Base-by-base conservation (phyloP, 1,140 invertebrate species). In the Heterodera schachtii region DNA sequence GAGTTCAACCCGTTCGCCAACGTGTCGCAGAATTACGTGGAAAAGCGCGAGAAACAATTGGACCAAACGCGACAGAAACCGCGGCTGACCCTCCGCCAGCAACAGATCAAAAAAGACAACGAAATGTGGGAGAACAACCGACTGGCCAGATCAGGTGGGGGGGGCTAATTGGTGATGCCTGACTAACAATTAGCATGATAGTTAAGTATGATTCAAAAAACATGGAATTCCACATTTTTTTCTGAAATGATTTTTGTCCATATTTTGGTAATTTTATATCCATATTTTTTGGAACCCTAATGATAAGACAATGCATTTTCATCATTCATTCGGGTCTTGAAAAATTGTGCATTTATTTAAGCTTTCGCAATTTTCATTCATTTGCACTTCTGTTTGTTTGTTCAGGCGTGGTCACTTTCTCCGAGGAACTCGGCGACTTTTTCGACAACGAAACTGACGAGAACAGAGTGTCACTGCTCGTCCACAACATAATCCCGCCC, bases 81-180 rank as follows among this genome's bases (percentile, higher is more conserved):
- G 46, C 71, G 87, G 44, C 70, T 90, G n/a, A 88, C 87, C 19
- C 83, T 84, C 16, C 81, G 83, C 46, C 88, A 89, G 67, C 89
- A 90, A 73, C 84, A 87, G 85, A 91, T 89, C 46, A 90, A 90
- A 75, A 84, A 93, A 90, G 97, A 99, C 91, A 98, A 98, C 90
- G 96, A 98, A 90, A 91, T 97, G 60, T 99, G 98, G 98, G 98
- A 99, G 90, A 93, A 96, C 13, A 99, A 99, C 92, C 93, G 97
- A 83, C 97, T 99, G 95, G 92, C 85, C 57, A 71, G 89, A 74
- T 88, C 87, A 44, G 88, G 88, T 82, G 2, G 41, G 1, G 41
- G 7, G 13, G 41, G 57, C 19, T 70, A 80, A 7, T 41, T 60
- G 31, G 8, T 57, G 57, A 52, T 21, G 43, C 11, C 3, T 75